Percentiles rank a stretch among this genome's conserved stretches.
These are phyloP conservation scores for Lophotriccus pileatus DNA, from an alignment of 2,797 vertebrate genomes.

Conservation along the genomic window DNA sequence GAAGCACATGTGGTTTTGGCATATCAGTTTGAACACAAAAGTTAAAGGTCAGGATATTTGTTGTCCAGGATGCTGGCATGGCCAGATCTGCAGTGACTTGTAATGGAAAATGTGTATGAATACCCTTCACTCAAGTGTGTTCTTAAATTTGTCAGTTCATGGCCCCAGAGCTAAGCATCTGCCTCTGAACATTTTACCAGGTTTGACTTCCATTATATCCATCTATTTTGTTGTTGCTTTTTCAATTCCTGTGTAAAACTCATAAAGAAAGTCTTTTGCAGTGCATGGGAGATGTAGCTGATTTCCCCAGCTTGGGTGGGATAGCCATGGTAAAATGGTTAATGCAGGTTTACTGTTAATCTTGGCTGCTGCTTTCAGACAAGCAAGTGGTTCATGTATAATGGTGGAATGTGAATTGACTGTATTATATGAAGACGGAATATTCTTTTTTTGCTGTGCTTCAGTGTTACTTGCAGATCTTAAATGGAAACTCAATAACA, in stretches of 20 bases:
- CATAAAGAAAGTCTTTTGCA: background rate
- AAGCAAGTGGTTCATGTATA: background rate
- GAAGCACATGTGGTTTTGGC: background rate
- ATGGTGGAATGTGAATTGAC: background rate
- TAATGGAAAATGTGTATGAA: background rate
- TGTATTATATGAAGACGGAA: background rate
- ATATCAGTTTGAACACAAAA: background rate
- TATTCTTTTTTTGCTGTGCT: background rate
- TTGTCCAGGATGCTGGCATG: background rate
- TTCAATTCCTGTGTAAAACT: background rate
- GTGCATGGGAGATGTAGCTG: background rate
- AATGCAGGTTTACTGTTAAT: background rate
- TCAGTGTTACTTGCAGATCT: background rate
- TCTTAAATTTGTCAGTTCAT: background rate
- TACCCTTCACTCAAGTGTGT: background rate
- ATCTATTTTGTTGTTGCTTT: background rate
- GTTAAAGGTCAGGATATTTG: background rate
- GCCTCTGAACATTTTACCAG: rapidly evolving
- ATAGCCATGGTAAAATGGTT: background rate
- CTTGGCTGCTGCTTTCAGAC: background rate
- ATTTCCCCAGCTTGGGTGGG: background rate
- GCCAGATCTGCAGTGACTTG: background rate
- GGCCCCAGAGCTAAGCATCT: background rate
- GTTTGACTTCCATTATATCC: background rate
- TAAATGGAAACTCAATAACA: background rate